Base-by-base conservation (phyloP, 1,140 invertebrate species). In the Cherax destructor region DNA sequence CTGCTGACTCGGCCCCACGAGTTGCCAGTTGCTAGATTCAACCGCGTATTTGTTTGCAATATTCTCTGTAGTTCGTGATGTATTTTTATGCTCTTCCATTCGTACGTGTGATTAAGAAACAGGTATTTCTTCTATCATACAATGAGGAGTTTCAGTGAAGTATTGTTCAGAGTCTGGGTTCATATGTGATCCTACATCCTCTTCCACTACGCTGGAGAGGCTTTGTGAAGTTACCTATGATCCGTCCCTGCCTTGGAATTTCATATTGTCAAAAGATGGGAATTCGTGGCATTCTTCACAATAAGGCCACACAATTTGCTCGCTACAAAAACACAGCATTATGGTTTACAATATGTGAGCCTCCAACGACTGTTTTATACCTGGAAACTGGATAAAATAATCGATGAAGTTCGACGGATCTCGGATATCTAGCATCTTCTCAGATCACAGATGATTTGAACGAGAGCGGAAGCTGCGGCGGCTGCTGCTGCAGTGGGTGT, bases 381-480 rank as follows among this genome's bases (percentile, higher is more conserved):
- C 1, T 65, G 30, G 7, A 6, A 9, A 74, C 24, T 30, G 5
- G 9, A 30, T 9, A 21, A 74, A 74, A 74, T 30, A 74, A 7
- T 10, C 9, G 69, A 30, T 74, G 24, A n/a, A 74, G 69, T 30
- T 74, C 9, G 6, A 30, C 5, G 7, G 4, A 11, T 30, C 7
- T 9, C 16, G 11, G 30, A 24, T 69, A 16, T 11, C 69, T 30
- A 30, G 69, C 69, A 74, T 30, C 69, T 74, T 30, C 5, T 16
- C 13, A 21, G 13, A 69, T 18, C 65, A 21, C 65, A 41, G 65
- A 74, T 74, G 69, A 74, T 74, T 74, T 74, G 69, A 74, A 74
- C 24, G 69, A 74, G 69, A 21, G 61, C 69, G 69, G 69, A 74
- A 74, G 69, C 24, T 74, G 69, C 69, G 69, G 69, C 24, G n/a